Conservation (phyloP, 1,140 invertebrate genomes). For the Aphelinus atriplicis region DNA sequence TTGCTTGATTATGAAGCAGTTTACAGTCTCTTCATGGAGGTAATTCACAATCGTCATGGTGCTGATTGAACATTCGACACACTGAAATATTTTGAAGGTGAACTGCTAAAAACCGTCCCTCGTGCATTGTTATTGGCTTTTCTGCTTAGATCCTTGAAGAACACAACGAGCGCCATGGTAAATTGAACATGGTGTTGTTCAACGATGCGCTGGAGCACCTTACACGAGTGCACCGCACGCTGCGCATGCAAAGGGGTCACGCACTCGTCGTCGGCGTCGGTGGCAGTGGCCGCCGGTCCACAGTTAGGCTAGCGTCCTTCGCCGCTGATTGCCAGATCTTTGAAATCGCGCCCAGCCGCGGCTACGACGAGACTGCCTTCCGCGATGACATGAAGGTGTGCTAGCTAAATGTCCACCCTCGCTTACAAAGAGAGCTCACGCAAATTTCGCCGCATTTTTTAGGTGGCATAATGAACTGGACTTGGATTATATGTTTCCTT, state of each 20-base stretch:
- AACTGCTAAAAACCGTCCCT: too few species aligned
- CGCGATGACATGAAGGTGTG: slow-evolving; percentile 79
- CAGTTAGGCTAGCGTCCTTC: slow-evolving; percentile 77
- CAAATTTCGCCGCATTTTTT: too few species aligned
- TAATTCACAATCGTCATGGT: slow-evolving; percentile 49
- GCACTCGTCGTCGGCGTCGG: slow-evolving; percentile 86
- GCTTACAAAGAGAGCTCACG: too few species aligned
- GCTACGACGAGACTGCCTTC: slow-evolving; percentile 84
- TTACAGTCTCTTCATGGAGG: slow-evolving; percentile 85
- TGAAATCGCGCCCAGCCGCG: slow-evolving; percentile 82
- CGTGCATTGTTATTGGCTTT: background rate
- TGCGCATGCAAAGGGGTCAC: slow-evolving; percentile 86
- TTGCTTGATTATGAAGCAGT: slow-evolving; percentile 88
- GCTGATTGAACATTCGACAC: too few species aligned
- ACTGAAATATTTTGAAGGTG: too few species aligned
- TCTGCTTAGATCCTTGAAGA: slow-evolving; percentile 79
- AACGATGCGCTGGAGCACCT: slow-evolving; percentile 90
- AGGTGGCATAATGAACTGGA: too few species aligned
- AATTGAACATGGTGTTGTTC: slow-evolving; percentile 85
- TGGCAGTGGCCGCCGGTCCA: slow-evolving; percentile 84
- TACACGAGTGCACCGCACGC: slow-evolving; percentile 82
- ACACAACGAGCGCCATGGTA: slow-evolving; percentile 75
- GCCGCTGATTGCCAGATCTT: slow-evolving; percentile 84
- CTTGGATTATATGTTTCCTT: too few species aligned
- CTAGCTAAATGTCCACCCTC: too few species aligned